Evolutionary conservation across 2,113 vertebrate genomes (phyloP), one percentile per base, ranked within the genome.

Genomic region (Alectura lathami): DNA sequence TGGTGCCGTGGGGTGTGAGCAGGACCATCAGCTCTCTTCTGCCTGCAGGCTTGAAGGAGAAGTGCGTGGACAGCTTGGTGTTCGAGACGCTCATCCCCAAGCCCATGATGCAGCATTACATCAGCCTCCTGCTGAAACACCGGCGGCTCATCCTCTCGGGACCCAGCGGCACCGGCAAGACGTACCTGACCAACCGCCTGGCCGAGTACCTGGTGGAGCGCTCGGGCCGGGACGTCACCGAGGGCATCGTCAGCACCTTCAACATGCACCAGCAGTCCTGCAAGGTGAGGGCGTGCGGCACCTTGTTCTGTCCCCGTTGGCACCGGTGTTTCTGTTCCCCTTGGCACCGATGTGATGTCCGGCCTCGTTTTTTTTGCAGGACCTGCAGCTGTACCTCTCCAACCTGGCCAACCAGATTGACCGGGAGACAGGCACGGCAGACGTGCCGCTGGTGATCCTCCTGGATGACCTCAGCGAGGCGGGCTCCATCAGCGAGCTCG

Each of bases 71-170:
- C 97, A 99, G 98, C 60, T 97, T 99, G 91, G 99, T 99, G 93
- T 99, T 99, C 1, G 99, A 99, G 97, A 99, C 99, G 0, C 98
- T 99, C 45, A 98, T 99, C 91, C 99, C 99, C 62, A 99, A 99
- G 97, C 99, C 99, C 59, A 99, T 99, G 99, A 98, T 99, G 98
- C 98, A 98, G 97, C 99, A 99, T 84, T 99, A 99, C 94, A 99
- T 99, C 92, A 98, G 99, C 93, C 98, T 99, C 75, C 98, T 99
- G 93, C 98, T 99, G 75, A 99, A 99, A 95, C 99, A 99, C 97
- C 97, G 99, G 30, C 98, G 99, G 16, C 98, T 99, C 34, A 97
- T 99, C 81, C 98, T 99, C 91, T 99, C 99, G 1, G 99, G 99
- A 23, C 99, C 99, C 89, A 99, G 99, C 0, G 99, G 99, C 78